A percentile compares a stretch with the other conserved stretches of the same genome.
Conservation (phyloP, 35 echinoderm and acorn worm species). For the Holothuria glaberrima region DNA sequence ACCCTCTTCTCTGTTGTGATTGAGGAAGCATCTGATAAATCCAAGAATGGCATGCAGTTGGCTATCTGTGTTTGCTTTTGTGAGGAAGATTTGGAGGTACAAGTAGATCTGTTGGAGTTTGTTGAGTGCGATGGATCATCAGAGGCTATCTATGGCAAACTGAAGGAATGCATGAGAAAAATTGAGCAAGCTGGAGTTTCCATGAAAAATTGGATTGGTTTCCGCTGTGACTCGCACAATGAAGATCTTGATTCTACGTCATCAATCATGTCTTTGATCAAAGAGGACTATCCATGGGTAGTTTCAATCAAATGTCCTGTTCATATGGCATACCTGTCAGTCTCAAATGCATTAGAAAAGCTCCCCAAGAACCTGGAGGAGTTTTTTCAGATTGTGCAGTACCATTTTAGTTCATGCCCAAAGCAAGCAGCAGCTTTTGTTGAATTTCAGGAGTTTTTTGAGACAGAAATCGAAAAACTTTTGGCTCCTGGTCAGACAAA, state of each 20-base stretch:
- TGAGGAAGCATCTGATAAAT: constrained; percentile 24
- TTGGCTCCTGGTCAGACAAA: constrained; percentile 7
- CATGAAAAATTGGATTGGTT: constrained; percentile 50
- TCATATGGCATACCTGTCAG: constrained; percentile 4
- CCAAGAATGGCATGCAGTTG: constrained; percentile 4
- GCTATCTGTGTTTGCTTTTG: constrained; percentile 39
- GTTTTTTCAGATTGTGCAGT: background rate
- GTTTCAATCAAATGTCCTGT: constrained; percentile 28
- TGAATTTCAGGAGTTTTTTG: constrained; percentile 14
- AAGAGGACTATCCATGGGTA: constrained; percentile 42
- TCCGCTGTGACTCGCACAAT: constrained; percentile 5
- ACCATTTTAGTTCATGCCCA: constrained; percentile 1
- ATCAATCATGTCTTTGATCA: constrained; percentile 4
- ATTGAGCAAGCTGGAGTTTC: constrained; percentile 29
- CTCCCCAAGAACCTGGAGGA: constrained; percentile 23
- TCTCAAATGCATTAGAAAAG: background rate
- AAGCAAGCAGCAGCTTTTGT: constrained; percentile 19
- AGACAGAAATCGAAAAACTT: constrained; percentile 3
- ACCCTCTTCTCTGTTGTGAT: constrained; percentile 28
- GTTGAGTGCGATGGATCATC: constrained; percentile 10
- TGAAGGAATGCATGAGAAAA: constrained; percentile 31
- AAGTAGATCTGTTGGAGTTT: constrained; percentile 47
- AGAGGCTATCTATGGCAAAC: background rate
- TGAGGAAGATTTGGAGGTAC: constrained; percentile 7
- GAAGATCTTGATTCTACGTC: background rate